Conservation (phyloP, 2,888 invertebrate species). For the Cheilosia pagana region DNA sequence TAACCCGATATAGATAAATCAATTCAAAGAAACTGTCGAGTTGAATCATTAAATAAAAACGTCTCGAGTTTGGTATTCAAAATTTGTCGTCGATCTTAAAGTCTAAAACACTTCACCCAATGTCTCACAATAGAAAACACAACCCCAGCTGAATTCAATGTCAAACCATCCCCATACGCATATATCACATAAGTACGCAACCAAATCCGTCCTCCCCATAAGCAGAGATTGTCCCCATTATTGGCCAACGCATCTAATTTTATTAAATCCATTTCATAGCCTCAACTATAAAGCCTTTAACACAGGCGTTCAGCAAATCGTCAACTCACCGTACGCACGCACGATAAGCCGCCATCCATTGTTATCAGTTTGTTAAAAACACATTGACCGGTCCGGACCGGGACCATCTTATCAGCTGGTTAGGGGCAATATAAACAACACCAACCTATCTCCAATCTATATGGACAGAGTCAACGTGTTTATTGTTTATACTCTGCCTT, state of each 20-base stretch:
- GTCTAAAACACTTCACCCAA: too few relatives aligned
- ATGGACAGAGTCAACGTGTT: conserved; percentile 52
- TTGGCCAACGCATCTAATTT: conserved; percentile 43
- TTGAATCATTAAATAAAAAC: too few relatives aligned
- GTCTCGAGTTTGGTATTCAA: too few relatives aligned
- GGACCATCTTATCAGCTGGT: conserved; percentile 61
- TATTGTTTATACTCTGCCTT: conserved; percentile 54
- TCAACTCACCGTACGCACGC: conserved; percentile 44
- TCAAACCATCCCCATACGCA: neutral
- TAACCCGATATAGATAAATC: too few relatives aligned
- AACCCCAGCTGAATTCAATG: neutral
- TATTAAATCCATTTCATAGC: conserved; percentile 54
- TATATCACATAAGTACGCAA: neutral
- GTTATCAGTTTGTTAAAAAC: conserved; percentile 70
- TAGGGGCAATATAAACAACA: conserved; percentile 42
- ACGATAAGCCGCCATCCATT: conserved; percentile 34
- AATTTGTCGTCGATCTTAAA: too few relatives aligned
- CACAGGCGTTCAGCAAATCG: conserved; percentile 54
- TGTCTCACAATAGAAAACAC: neutral
- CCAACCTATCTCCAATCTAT: conserved; percentile 9
- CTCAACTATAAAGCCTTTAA: conserved; percentile 32
- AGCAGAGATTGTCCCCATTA: conserved; percentile 9
- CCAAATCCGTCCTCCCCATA: neutral
- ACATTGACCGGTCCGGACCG: conserved; percentile 62
- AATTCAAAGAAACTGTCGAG: too few relatives aligned